Evolutionary conservation across 2,113 vertebrate genomes (phyloP), one percentile per base, ranked within the genome.

Genomic region (Sorex fumeus): DNA sequence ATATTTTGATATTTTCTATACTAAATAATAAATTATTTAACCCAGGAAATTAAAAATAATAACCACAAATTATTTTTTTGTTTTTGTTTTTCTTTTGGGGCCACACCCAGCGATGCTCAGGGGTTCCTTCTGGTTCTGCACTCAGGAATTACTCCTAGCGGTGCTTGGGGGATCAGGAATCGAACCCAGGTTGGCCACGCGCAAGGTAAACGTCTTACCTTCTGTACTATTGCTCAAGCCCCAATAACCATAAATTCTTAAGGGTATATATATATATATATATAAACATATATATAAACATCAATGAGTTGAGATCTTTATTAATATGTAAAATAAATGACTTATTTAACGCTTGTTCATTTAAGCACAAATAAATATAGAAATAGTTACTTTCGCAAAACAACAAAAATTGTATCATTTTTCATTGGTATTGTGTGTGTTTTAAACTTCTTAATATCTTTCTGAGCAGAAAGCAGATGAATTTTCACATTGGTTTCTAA

Each of bases 331-430:
- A 66, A 50, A 72, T 50, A 66, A 77, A 30, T 84, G 67, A 78
- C 18, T 66, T 94, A 25, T 32, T 84, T 70, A 66, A 75, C 75
- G 6, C 76, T 88, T 91, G n/a, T 36, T 82, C 76, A 71, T 50
- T 76, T 77, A 18, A 91, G 87, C 75, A 88, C 64, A 15, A 91
- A 21, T 79, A 82, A 60, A 83, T 34, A 75, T 4, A 30, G 1
- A 84, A 76, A 88, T 78, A 86, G 2, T 2, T 32, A 43, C 64
- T 84, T 87, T 88, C 57, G 30, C 21, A 64, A 94, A 90, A 83
- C 30, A 78, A 75, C 84, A 66, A 67, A 11, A 45, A 28, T 64
- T 78, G 5, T 84, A 43, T 70, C 5, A 81, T 75, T 16, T 74
- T 60, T 60, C 57, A 60, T 60, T 71, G 34, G 57, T 6, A 66